These are phyloP conservation scores for Oncorhynchus gorbuscha DNA, from an alignment of 2,113 vertebrate genomes.

Conservation along the genomic window DNA sequence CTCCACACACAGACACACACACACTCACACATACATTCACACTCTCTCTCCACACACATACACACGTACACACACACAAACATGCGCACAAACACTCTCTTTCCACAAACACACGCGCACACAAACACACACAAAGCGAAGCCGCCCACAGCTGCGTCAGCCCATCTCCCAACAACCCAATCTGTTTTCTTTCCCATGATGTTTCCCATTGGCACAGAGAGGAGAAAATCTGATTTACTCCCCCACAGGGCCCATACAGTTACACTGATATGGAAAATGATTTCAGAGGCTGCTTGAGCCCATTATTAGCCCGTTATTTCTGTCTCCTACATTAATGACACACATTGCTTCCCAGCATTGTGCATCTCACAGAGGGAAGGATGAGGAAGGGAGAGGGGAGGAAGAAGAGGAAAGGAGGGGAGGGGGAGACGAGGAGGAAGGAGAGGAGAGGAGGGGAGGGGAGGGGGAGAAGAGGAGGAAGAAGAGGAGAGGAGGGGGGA, in stretches of 20 bases:
- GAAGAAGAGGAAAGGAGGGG: no score
- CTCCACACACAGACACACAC: neutral
- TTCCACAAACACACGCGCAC: constrained; percentile 8
- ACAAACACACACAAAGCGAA: constrained; percentile 58
- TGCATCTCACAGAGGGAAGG: constrained; percentile 54
- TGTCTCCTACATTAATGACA: constrained; percentile 73
- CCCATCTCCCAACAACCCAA: constrained; percentile 72
- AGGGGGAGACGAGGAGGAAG: no score
- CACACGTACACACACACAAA: constrained; percentile 14
- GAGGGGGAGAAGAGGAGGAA: no score
- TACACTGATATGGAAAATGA: constrained; percentile 78
- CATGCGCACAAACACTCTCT: constrained; percentile 10
- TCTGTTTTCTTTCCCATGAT: constrained; percentile 76
- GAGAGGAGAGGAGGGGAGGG: no score
- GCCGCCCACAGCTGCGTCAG: constrained; percentile 72
- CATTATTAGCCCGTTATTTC: constrained; percentile 63
- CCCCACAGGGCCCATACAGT: constrained; percentile 73
- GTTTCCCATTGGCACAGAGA: constrained; percentile 75
- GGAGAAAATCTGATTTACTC: constrained; percentile 75
- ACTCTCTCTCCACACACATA: constrained; percentile 14
- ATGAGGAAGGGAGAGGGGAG: no score
- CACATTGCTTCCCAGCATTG: constrained; percentile 73
- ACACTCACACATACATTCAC: constrained; percentile 8
- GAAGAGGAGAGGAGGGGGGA: no score
- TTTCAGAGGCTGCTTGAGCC: constrained; percentile 70